Conservation (phyloP, 2,888 invertebrate species). For the Drepana falcataria region DNA sequence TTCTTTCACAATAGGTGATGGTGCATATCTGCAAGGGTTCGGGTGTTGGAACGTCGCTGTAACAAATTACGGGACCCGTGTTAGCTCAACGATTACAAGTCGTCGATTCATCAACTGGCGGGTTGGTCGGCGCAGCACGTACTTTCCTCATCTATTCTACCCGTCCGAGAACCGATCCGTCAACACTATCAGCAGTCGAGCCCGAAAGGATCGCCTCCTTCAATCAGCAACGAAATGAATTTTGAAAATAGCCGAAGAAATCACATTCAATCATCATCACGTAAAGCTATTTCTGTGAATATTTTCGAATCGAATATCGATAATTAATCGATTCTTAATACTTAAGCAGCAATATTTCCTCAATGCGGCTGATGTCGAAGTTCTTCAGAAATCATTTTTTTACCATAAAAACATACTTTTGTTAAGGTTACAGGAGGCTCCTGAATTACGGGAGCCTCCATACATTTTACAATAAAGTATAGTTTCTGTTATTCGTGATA, state of each 20-base stretch:
- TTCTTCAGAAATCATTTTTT: no score
- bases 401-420: no score
- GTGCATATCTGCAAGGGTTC: conserved; percentile 51
- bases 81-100: conserved; percentile 72
- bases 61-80: conserved; percentile 67
- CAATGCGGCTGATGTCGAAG: no score
- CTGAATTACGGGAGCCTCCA: no score
- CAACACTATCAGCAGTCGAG: conserved; percentile 60
- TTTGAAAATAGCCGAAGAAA: conserved; percentile 18
- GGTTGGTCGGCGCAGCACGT: conserved; percentile 61
- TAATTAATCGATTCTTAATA: no score
- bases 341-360: no score
- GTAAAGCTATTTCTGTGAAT: no score
- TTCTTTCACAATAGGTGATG: conserved; percentile 49
- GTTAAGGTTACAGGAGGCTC: no score
- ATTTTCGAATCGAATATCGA: no score
- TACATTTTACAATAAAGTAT: no score
- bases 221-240: conserved; percentile 64
- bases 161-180: conserved; percentile 63
- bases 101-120: conserved; percentile 65
- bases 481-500: no score
- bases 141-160: conserved; percentile 62
- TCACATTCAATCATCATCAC: no score
- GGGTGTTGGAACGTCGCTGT: conserved; percentile 39
- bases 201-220: conserved; percentile 38